Base-by-base conservation (phyloP, 2,888 invertebrate genomes). In the Netelia fuscicornis region DNA sequence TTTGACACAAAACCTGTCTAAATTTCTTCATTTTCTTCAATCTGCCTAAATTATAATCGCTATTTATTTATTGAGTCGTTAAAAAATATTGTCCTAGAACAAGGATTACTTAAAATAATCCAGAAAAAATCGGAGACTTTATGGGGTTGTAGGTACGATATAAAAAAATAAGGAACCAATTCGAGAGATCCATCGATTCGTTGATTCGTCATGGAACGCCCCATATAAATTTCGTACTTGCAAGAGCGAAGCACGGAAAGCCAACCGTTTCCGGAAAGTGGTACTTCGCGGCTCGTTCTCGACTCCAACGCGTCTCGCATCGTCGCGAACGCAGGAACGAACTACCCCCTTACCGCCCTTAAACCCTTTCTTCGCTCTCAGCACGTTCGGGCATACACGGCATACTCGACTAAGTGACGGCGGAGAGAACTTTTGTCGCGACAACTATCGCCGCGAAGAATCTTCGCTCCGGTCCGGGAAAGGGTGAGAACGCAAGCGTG, bases 261-360 rank as follows among this genome's bases (percentile, higher is more conserved):
- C 52, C 68, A 67, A 86, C 75, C 81, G 81, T 84, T 84, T 75
- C 71, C 75, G 81, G 84, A 86, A 86, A 84, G 86, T 81, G 84
- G 78, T 80, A 84, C 76, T 83, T 85, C 62, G 67, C 64, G 75
- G 71, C 75, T 62, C 72, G 56, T 76, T 65, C 72, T 54, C 84
- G 79, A 72, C 62, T 83, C 48, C 44, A 17, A 62, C 44, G 23
- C 54, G 74, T 77, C 48, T 30, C 20, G 37, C 54, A 70, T 65
- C 62, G 17, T 67, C 48, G 58, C 64, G 58, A 78, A 68, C 30
- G 48, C 65, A 64, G 79, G 77, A 75, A 79, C 72, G 72, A 52
- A 83, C 78, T 86, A 72, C 62, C 86, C 77, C 74, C 67, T 64
- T 78, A 30, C 52, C 58, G 52, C 67, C 11, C 17, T 13, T 11